Conservation (phyloP, 2,888 invertebrate genomes). For the Hydriomena furcata region DNA sequence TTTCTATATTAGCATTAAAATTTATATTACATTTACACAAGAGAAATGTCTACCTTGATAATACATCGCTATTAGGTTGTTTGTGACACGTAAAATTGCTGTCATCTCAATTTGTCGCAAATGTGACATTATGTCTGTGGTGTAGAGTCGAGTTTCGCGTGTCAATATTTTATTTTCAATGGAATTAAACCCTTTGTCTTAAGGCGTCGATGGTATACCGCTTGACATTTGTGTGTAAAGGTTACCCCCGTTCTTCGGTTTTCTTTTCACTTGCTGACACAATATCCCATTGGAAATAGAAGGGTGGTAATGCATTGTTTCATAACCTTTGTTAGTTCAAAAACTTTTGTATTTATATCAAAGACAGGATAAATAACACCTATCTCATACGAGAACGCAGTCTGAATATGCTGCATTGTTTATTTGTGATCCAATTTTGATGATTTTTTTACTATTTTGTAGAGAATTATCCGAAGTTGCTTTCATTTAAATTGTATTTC, state of each 20-base stretch:
- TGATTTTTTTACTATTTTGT: no score
- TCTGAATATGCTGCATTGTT: no score
- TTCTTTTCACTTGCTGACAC: constrained; percentile 74
- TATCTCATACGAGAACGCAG: no score
- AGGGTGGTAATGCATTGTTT: constrained; percentile 70
- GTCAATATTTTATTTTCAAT: constrained; percentile 47
- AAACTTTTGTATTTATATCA: constrained; percentile 27
- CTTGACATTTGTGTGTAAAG: constrained; percentile 79
- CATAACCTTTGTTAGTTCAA: constrained; percentile 37
- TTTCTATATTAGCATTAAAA: constrained; percentile 72
- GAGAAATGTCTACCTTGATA: constrained; percentile 64
- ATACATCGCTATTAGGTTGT: constrained; percentile 60
- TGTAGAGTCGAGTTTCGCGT: constrained; percentile 60
- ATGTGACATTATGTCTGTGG: constrained; percentile 47
- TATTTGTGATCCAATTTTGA: no score
- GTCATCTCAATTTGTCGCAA: constrained; percentile 39
- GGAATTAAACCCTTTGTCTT: constrained; percentile 79
- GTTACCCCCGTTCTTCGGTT: constrained; percentile 71
- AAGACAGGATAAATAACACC: no score
- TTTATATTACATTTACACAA: constrained; percentile 65
- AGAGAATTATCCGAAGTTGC: no score
- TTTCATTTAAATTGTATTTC: no score
- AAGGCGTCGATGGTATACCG: constrained; percentile 71
- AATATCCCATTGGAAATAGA: constrained; percentile 64
- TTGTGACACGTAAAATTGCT: constrained; percentile 57